These are phyloP conservation scores for Argynnis bischoffii DNA, from an alignment of 2,888 invertebrate species.

Conservation along the genomic window DNA sequence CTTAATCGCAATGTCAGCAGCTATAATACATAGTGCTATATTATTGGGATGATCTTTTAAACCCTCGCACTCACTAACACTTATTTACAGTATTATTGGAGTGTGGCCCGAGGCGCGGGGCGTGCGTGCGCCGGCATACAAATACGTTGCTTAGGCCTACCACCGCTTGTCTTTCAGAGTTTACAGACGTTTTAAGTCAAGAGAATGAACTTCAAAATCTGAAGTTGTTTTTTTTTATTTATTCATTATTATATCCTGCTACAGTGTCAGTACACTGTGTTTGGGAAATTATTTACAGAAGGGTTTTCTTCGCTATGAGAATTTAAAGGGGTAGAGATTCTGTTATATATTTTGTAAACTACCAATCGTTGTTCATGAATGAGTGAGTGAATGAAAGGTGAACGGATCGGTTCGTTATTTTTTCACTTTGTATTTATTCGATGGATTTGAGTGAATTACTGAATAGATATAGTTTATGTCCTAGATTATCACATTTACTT, in stretches of 20 bases:
- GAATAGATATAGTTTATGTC: too few relatives aligned
- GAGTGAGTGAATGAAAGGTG: too few relatives aligned
- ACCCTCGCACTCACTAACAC: neutral
- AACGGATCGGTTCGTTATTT: too few relatives aligned
- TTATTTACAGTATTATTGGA: neutral
- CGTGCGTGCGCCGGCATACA: constrained; percentile 10
- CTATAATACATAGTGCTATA: neutral
- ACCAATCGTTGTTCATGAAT: too few relatives aligned
- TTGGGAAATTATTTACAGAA: neutral
- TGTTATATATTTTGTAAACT: too few relatives aligned
- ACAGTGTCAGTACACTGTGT: neutral
- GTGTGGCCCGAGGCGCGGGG: neutral
- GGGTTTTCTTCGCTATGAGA: neutral
- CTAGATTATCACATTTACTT: too few relatives aligned
- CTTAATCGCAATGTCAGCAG: too few relatives aligned
- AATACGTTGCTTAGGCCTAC: constrained; percentile 1
- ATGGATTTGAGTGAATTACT: too few relatives aligned
- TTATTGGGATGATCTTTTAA: neutral
- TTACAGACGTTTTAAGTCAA: constrained; percentile 10
- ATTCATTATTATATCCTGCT: neutral
- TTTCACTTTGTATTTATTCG: too few relatives aligned
- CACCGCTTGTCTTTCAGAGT: neutral
- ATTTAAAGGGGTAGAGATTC: too few relatives aligned
- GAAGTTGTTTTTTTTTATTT: neutral
- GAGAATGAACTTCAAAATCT: neutral